Evolutionary conservation across 35 echinoderm and acorn worm genomes (phyloP).

Genomic region (Apostichopus parvimensis): DNA sequence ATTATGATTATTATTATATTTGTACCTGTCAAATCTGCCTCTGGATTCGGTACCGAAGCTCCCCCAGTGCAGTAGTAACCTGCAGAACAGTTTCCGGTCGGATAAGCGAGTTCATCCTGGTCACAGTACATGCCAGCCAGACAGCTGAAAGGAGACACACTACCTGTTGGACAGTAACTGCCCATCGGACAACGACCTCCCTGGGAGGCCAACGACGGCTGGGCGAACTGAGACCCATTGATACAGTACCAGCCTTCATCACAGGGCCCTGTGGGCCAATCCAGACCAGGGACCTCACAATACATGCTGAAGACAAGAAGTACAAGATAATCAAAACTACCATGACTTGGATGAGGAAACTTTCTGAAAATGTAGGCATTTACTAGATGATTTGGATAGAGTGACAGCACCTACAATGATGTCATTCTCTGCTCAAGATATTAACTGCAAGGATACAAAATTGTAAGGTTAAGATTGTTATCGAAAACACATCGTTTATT

Average conservation of each 20-base stretch:
- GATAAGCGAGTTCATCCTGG: conserved; percentile 65
- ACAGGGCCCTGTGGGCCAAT: conserved; percentile 79
- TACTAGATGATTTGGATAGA: too few species aligned
- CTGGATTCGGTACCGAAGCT: conserved; percentile 63
- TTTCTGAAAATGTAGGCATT: too few species aligned
- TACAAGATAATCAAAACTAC: background rate
- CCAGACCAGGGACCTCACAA: conserved; percentile 81
- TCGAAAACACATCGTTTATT: too few species aligned
- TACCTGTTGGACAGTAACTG: conserved; percentile 82
- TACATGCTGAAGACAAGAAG: conserved; percentile 55
- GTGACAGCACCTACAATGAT: too few species aligned
- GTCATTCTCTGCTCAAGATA: too few species aligned
- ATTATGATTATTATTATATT: too few species aligned
- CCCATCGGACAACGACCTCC: conserved; percentile 80
- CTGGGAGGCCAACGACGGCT: conserved; percentile 61
- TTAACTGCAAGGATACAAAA: too few species aligned
- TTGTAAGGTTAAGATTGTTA: too few species aligned
- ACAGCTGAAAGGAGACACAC: conserved; percentile 66
- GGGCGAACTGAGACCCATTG: conserved; percentile 86
- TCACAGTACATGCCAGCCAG: conserved; percentile 89
- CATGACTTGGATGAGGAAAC: too few species aligned
- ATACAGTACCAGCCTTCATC: conserved; percentile 95
- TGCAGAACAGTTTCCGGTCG: conserved; percentile 77
- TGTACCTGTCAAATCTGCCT: conserved; percentile 69
- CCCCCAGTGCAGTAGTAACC: conserved; percentile 81